Percentiles rank a stretch among this genome's conserved stretches.
Conservation (phyloP, 2,888 invertebrate genomes). For the Gonocerus acuteangulatus region DNA sequence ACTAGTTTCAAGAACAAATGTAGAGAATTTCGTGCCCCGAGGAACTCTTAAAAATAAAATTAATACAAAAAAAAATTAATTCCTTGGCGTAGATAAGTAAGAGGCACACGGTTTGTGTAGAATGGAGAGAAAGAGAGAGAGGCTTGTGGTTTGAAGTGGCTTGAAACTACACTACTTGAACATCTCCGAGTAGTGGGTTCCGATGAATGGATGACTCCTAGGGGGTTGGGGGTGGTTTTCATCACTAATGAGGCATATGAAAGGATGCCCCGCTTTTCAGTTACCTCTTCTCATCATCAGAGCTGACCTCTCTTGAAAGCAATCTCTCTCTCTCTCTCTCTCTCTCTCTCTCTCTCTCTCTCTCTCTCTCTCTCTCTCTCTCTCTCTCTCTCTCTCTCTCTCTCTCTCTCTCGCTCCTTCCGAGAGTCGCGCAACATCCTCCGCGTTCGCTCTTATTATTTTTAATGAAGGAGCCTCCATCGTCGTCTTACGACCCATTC, state of each 20-base stretch:
- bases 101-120: too few relatives aligned
- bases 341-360: conserved; percentile 5
- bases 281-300: neutral
- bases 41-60: too few relatives aligned
- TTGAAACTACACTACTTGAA: conserved; percentile 17
- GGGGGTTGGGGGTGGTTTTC: conserved; percentile 18
- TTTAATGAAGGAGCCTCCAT: conserved; percentile 15
- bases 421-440: too few relatives aligned
- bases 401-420: neutral
- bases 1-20: too few relatives aligned
- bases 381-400: neutral
- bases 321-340: neutral
- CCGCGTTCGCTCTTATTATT: conserved; percentile 7
- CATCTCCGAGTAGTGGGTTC: neutral
- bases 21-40: too few relatives aligned
- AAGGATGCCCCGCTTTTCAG: conserved; percentile 20
- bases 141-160: neutral
- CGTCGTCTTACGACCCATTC: neutral
- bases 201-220: neutral
- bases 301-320: conserved; percentile 9
- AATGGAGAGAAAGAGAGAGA: neutral
- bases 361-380: neutral
- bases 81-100: too few relatives aligned
- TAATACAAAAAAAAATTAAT: too few relatives aligned
- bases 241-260: conserved; percentile 35